Evolutionary conservation across 2,888 invertebrate genomes (phyloP).

Genomic region (Drosophila kokeensis): DNA sequence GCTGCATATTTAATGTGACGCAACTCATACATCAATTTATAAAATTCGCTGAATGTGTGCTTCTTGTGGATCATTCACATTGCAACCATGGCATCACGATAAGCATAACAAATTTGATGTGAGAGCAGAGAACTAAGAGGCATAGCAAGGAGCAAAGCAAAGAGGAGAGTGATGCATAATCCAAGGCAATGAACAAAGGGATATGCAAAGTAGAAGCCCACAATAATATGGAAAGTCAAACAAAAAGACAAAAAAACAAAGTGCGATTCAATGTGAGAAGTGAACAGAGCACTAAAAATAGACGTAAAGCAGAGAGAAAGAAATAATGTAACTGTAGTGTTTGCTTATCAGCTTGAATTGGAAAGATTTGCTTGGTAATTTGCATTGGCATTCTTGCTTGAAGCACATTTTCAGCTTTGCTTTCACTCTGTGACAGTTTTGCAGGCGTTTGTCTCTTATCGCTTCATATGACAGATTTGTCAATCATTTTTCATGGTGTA

Average conservation of each 20-base stretch:
- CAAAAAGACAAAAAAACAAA: not conserved
- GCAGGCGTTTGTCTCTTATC: not conserved
- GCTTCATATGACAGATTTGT: not conserved
- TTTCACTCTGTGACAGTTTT: not conserved
- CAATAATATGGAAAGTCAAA: not conserved
- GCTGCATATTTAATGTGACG: slow-evolving; percentile 11
- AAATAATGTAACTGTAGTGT: not conserved
- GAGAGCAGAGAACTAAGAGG: not conserved
- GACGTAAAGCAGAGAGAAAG: not conserved
- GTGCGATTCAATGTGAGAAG: not conserved
- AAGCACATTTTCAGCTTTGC: not conserved
- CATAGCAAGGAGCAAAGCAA: not conserved
- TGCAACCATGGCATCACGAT: not conserved
- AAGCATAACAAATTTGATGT: not conserved
- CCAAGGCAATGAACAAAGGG: not conserved
- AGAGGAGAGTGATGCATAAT: not conserved
- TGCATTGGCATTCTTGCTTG: no score
- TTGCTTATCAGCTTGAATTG: not conserved
- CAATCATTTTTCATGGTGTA: not conserved
- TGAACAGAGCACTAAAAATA: not conserved
- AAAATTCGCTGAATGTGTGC: slow-evolving; percentile 2
- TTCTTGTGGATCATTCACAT: not conserved
- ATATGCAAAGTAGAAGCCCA: not conserved
- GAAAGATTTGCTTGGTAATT: not conserved
- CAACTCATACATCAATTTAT: not conserved